phyloP scores from a whole-genome alignment of 2,888 invertebrate genomes.

The Epicampocera succincta region DNA sequence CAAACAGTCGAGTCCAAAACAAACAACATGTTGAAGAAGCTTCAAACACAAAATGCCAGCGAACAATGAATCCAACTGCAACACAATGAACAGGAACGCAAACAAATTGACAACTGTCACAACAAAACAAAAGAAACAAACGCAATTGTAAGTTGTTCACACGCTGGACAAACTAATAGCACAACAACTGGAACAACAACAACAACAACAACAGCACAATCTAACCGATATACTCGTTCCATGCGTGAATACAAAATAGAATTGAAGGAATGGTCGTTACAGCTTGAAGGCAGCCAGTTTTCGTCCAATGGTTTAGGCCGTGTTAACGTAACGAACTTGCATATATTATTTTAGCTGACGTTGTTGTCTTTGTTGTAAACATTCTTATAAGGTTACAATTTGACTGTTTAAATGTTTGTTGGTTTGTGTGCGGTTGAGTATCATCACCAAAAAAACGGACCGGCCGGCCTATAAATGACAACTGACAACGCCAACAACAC shows the following conservation, averaged over 20 bases:
- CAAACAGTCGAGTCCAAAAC: no score
- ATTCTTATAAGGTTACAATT: slow-evolving; percentile 61
- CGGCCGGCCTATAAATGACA: slow-evolving; percentile 64
- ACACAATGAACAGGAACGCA: slow-evolving; percentile 34
- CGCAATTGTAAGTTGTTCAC: slow-evolving; percentile 66
- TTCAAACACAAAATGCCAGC: no score
- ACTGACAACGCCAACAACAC: slow-evolving; percentile 30
- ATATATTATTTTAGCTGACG: slow-evolving; percentile 11
- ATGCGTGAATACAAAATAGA: slow-evolving; percentile 3
- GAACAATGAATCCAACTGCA: slow-evolving; percentile 11
- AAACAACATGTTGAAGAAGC: no score
- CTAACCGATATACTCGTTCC: slow-evolving; percentile 7
- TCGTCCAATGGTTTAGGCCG: slow-evolving; percentile 18
- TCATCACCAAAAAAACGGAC: slow-evolving; percentile 51
- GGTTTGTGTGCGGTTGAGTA: slow-evolving; percentile 24
- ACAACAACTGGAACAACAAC: slow-evolving; percentile 42
- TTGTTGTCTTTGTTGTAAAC: slow-evolving; percentile 16
- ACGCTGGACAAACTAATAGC: slow-evolving; percentile 67
- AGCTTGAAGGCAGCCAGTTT: slow-evolving; percentile 16
- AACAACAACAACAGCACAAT: slow-evolving; percentile 34
- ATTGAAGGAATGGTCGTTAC: slow-evolving; percentile 27
- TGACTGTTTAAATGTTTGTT: slow-evolving; percentile 44
- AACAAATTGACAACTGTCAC: slow-evolving; percentile 68
- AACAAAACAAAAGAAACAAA: slow-evolving; percentile 63
- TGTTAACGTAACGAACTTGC: slow-evolving; percentile 58